phyloP scores from a whole-genome alignment of 2,797 vertebrate genomes.

The Lepilemur septentrionalis region DNA sequence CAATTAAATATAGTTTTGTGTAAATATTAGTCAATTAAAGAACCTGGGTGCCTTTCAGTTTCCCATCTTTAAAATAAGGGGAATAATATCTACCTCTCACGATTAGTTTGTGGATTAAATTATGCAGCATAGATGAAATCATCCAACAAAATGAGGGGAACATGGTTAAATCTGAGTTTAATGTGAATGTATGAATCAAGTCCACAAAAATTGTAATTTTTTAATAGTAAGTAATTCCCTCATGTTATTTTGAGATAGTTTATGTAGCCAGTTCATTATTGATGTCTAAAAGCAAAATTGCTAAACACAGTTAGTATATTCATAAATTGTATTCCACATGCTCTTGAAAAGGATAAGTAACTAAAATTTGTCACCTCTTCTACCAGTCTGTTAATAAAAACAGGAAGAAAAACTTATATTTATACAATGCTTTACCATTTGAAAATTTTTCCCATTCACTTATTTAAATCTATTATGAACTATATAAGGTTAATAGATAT shows the following conservation, averaged over 20 bases:
- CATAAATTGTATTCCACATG: neutral
- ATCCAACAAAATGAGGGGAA: neutral
- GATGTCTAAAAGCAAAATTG: neutral
- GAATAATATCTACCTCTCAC: neutral
- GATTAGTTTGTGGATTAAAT: slow-evolving; percentile 1
- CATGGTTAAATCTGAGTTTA: neutral
- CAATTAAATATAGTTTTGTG: neutral
- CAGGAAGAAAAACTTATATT: neutral
- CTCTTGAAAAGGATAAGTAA: slow-evolving; percentile 1
- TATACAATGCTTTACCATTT: neutral
- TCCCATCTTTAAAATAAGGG: neutral
- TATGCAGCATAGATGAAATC: neutral
- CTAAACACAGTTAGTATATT: neutral
- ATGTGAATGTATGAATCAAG: neutral
- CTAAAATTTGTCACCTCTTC: neutral
- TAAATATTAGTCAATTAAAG: neutral
- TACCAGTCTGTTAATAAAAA: slow-evolving; percentile 7
- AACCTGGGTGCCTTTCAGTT: neutral
- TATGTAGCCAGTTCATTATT: neutral
- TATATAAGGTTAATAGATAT: neutral
- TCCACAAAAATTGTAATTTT: neutral
- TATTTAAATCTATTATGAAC: neutral
- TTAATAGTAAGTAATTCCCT: neutral
- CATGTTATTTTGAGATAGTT: neutral
- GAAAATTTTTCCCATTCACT: neutral